phyloP scores from a whole-genome alignment of 92 coral and sea anemone species.

The Virgularia gustaviana region DNA sequence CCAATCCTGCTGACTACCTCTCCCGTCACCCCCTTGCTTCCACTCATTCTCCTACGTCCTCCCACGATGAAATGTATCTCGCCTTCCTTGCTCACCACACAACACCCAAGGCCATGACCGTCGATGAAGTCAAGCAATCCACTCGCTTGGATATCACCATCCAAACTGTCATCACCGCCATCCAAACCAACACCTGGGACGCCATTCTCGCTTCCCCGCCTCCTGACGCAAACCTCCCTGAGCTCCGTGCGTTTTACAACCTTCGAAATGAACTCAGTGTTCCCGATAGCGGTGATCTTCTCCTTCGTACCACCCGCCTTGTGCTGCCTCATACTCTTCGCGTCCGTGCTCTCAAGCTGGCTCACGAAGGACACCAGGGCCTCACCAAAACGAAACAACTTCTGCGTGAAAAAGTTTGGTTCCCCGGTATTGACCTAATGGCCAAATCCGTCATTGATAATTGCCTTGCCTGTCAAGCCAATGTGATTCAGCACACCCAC shows the following conservation, averaged over 20 bases:
- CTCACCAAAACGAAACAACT: constrained; percentile 51
- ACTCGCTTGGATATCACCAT: background rate
- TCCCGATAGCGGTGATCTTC: constrained; percentile 18
- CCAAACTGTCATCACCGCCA: background rate
- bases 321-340: constrained; percentile 40
- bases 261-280: constrained; percentile 42
- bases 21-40: background rate
- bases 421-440: constrained; percentile 40
- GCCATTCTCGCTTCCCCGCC: background rate
- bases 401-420: constrained; percentile 52
- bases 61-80: constrained; percentile 24
- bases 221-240: background rate
- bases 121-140: background rate
- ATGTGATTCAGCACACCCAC: constrained; percentile 1
- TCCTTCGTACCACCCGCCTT: constrained; percentile 35
- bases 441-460: constrained; percentile 30
- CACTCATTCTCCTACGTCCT: background rate
- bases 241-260: constrained; percentile 15
- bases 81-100: constrained; percentile 22
- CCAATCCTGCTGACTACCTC: background rate
- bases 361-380: constrained; percentile 62
- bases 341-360: constrained; percentile 37
- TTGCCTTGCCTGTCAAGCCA: constrained; percentile 48
- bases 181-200: background rate
- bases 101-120: constrained; percentile 29